Evolutionary conservation across 1,140 invertebrate genomes (phyloP).

Genomic region (Lanistes nyassanus): DNA sequence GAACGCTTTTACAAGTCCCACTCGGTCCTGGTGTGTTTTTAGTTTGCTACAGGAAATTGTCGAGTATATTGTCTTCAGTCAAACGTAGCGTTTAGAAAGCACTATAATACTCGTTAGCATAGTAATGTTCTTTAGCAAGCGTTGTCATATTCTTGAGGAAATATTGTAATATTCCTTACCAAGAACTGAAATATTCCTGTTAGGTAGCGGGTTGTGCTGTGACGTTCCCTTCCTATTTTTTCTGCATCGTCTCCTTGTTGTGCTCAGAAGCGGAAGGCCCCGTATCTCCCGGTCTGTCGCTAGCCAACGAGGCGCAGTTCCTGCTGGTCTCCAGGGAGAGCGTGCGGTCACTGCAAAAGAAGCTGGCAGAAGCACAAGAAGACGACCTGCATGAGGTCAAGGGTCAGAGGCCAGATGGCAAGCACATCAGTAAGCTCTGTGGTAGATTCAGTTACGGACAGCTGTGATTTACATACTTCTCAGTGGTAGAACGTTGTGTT

Average conservation of each 20-base stretch:
- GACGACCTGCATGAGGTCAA: slow-evolving; percentile 52
- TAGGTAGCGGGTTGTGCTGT: not conserved
- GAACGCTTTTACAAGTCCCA: too few species aligned
- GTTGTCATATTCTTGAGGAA: too few species aligned
- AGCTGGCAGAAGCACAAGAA: slow-evolving; percentile 68
- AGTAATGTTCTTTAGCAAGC: too few species aligned
- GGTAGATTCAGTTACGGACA: too few species aligned
- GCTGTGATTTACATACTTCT: too few species aligned
- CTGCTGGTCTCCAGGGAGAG: slow-evolving; percentile 83
- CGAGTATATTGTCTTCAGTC: too few species aligned
- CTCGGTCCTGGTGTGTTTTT: too few species aligned
- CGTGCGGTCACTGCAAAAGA: slow-evolving; percentile 75
- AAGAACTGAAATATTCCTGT: not conserved
- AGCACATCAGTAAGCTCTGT: slow-evolving; percentile 17
- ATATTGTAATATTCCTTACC: not conserved
- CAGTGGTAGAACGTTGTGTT: too few species aligned
- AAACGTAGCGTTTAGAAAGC: too few species aligned
- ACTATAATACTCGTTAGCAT: too few species aligned
- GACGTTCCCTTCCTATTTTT: not conserved
- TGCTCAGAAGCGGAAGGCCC: not conserved
- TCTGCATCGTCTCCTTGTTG: not conserved
- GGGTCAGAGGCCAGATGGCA: slow-evolving; percentile 8
- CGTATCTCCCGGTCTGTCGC: slow-evolving; percentile 70
- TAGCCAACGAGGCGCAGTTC: slow-evolving; percentile 90
- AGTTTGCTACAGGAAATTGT: too few species aligned